These are phyloP conservation scores for Pycnomerus fuliginosus DNA, from an alignment of 2,888 invertebrate species.

Conservation along the genomic window DNA sequence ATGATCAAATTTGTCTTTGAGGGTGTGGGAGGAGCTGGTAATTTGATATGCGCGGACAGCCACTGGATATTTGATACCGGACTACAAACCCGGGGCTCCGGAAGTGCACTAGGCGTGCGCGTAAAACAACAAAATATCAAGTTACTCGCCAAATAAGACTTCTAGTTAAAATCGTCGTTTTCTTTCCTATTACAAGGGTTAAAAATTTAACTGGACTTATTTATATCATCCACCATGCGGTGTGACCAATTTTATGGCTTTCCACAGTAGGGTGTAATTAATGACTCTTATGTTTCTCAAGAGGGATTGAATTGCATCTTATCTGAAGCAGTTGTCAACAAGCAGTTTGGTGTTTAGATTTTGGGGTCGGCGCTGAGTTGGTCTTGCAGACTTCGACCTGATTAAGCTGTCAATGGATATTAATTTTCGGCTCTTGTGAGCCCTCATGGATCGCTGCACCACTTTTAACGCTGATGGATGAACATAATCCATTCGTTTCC, in stretches of 20 bases:
- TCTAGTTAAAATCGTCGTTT: too few species aligned
- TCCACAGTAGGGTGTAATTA: too few species aligned
- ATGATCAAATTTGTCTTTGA: neutral
- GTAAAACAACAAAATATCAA: conserved; percentile 25
- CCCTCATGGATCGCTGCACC: conserved; percentile 37
- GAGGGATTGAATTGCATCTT: conserved; percentile 1
- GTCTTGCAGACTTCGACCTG: conserved; percentile 17
- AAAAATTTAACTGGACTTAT: too few species aligned
- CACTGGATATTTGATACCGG: conserved; percentile 24
- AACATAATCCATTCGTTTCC: conserved; percentile 36
- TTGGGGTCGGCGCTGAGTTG: neutral
- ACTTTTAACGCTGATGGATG: conserved; percentile 31
- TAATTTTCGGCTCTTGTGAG: conserved; percentile 39
- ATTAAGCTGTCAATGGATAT: conserved; percentile 46
- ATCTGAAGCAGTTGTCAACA: conserved; percentile 10
- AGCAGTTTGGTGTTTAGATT: conserved; percentile 7
- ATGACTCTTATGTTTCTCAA: too few species aligned
- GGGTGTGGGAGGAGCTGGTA: conserved; percentile 19
- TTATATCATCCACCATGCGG: too few species aligned
- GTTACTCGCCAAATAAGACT: conserved; percentile 25
- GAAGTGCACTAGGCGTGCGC: conserved; percentile 33
- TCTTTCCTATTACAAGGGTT: too few species aligned
- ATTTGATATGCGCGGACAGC: conserved; percentile 26
- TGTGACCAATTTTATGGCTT: too few species aligned
- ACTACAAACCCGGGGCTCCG: conserved; percentile 27